Evolutionary conservation across 2,888 invertebrate genomes (phyloP), one percentile per base, ranked within the genome.

Genomic region (Arge pagana): DNA sequence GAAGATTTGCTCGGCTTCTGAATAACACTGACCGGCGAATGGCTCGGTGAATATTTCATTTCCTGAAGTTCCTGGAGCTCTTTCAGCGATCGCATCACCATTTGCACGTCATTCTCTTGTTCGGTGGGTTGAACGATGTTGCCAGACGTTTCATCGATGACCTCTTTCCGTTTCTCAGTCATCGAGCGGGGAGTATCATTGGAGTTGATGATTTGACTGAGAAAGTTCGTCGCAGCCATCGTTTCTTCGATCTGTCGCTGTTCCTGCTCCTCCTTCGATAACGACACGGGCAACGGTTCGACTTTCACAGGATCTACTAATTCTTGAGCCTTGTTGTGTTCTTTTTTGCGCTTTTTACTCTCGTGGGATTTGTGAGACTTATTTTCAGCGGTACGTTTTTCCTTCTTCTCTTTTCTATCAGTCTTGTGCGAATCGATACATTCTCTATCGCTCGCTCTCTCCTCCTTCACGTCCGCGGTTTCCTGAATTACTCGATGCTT

Each of bases 151-250:
- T 70, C 68, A n/a, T 70, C 69, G 4, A 59, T 45, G 1, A 49
- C 11, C 10, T 71, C 70, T 55, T 71, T 71, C 15, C 66, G 60
- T 37, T 66, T 68, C 2, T 68, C 69, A 4, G 53, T 42, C 6
- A 58, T 51, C 5, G 56, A 58, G n/a, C 67, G 64, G n/a, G 59
- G 48, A 8, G 54, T 53, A 49, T 26, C 28, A n/a, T 26, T n/a
- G 4, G 8, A 10, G 48, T 76, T 77, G 37, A 77, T 77, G 33
- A 78, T 74, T 59, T 77, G 77, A 62, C 77, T 77, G n/a, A 78
- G 66, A 33, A 74, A 72, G 61, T 74, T 76, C 5, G 77, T 78
- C 11, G 78, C 78, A 2, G 77, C 77, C 51, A 74, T 71, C 2
- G 78, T 78, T 55, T 78, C 77, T 36, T 77, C 77, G 48, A 73